A percentile compares a stretch with the other conserved stretches of the same genome.
phyloP scores from a whole-genome alignment of 1,140 invertebrate genomes.

The Chrysopa pallens region DNA sequence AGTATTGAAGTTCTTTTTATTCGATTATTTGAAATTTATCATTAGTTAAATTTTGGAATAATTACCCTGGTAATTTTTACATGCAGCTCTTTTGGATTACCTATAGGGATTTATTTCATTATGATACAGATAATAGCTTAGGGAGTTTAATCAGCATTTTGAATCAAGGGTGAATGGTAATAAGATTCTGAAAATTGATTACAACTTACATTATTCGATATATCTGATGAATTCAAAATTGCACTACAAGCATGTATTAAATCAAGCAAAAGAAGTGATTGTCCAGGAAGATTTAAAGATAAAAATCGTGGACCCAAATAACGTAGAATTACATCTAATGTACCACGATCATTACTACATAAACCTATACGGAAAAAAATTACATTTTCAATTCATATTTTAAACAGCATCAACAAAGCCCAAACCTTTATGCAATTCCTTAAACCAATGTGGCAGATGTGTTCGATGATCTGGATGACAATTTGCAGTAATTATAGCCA shows the following conservation, averaged over 20 bases:
- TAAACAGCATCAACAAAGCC: not conserved
- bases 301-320: slow-evolving; percentile 62
- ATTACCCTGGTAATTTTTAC: no score
- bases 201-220: slow-evolving; percentile 41
- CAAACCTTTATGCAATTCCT: slow-evolving; percentile 63
- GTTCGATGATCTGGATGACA: slow-evolving; percentile 28
- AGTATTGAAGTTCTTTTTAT: no score
- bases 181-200: not conserved
- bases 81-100: no score
- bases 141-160: no score
- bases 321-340: slow-evolving; percentile 36
- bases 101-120: no score
- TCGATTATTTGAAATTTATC: no score
- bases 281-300: slow-evolving; percentile 73
- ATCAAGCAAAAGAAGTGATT: slow-evolving; percentile 71
- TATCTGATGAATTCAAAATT: slow-evolving; percentile 64
- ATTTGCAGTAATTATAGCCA: slow-evolving; percentile 53
- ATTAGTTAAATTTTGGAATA: no score
- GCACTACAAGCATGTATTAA: slow-evolving; percentile 80
- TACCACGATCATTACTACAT: slow-evolving; percentile 36
- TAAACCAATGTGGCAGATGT: slow-evolving; percentile 77
- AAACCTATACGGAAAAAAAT: slow-evolving; percentile 24
- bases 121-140: no score
- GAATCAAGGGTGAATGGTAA: no score
- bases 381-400: not conserved